Evolutionary conservation across 2,888 invertebrate species (phyloP).

Genomic region (Daptonema setosum): DNA sequence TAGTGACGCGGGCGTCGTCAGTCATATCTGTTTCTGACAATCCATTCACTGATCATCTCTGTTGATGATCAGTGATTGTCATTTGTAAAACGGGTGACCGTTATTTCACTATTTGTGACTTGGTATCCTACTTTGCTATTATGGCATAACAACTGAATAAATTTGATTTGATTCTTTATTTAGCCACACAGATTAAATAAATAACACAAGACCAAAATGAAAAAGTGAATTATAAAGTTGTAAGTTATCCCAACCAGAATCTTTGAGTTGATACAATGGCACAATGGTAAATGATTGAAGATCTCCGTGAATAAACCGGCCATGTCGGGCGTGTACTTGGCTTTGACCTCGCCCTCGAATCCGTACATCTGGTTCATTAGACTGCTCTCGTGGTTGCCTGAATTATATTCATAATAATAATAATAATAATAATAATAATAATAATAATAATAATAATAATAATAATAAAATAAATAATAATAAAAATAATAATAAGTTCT

Average conservation of each 20-base stretch:
- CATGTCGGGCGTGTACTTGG: slow-evolving; percentile 78
- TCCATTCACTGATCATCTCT: too few relatives aligned
- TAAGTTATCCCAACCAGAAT: slow-evolving; percentile 41
- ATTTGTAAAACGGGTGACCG: too few relatives aligned
- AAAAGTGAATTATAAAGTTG: neutral
- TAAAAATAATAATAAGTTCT: neutral
- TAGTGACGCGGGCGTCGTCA: too few relatives aligned
- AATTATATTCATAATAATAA: slow-evolving; percentile 5
- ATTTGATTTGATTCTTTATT: too few relatives aligned
- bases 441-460: neutral
- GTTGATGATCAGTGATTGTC: too few relatives aligned
- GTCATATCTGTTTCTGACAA: too few relatives aligned
- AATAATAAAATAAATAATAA: neutral
- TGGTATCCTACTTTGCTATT: too few relatives aligned
- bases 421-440: too few relatives aligned
- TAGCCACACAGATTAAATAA: too few relatives aligned
- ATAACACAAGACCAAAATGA: neutral
- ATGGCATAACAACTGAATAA: too few relatives aligned
- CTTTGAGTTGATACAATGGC: slow-evolving; percentile 71
- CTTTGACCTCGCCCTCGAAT: slow-evolving; percentile 89
- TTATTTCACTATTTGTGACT: too few relatives aligned
- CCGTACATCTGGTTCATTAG: slow-evolving; percentile 99
- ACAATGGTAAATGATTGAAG: slow-evolving; percentile 86
- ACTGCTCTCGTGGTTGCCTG: slow-evolving; percentile 91
- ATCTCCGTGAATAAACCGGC: slow-evolving; percentile 92